Evolutionary conservation across 2,797 vertebrate species (phyloP).

Genomic region (Cottoperca gobio): DNA sequence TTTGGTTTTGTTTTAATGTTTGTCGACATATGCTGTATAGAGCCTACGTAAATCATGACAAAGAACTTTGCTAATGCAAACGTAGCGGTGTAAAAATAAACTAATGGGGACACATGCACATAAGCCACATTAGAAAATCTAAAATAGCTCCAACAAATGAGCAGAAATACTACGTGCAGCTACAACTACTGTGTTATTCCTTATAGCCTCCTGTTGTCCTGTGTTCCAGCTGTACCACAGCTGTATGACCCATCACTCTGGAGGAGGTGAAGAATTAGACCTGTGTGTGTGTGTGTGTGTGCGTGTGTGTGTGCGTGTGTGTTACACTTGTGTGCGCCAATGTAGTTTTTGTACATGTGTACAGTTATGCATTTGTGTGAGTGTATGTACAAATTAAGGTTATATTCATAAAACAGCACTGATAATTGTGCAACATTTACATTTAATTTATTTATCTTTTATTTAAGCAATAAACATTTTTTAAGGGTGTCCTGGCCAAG

Average conservation of each 20-base stretch:
- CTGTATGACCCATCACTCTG: conserved; percentile 85
- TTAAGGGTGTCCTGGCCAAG: neutral
- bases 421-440: neutral
- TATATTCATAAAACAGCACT: neutral
- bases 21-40: conserved; percentile 16
- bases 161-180: conserved; percentile 12
- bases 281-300: conserved; percentile 19
- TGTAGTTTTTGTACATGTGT: conserved; percentile 17
- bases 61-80: conserved; percentile 58
- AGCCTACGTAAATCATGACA: conserved; percentile 42
- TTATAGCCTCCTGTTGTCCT: conserved; percentile 10
- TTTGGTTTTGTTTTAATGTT: conserved; percentile 2
- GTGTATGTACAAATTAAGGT: neutral
- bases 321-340: neutral
- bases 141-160: conserved; percentile 54
- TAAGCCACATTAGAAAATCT: conserved; percentile 35
- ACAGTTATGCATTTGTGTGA: conserved; percentile 26
- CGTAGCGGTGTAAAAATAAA: conserved; percentile 51
- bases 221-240: conserved; percentile 62
- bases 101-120: conserved; percentile 43
- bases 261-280: conserved; percentile 62
- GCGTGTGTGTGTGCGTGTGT: conserved; percentile 26
- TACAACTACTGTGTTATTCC: neutral
- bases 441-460: neutral
- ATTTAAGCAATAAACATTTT: neutral